phyloP scores from a whole-genome alignment of 2,888 invertebrate genomes.

The Napeogenes inachia region DNA sequence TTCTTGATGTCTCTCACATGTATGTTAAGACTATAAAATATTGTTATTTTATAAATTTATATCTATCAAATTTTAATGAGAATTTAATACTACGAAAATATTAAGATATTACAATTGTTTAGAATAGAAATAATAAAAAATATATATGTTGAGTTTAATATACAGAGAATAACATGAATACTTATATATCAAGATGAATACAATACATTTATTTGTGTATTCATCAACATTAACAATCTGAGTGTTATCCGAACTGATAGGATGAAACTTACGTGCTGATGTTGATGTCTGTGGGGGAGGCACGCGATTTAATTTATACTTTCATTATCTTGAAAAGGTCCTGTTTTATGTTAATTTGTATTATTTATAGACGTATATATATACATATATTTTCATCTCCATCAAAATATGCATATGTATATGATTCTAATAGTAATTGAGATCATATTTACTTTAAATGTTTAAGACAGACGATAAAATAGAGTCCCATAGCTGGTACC shows the following conservation, averaged over 20 bases:
- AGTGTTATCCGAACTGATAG: conserved; percentile 11
- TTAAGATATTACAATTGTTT: too few relatives aligned
- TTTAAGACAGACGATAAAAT: not conserved
- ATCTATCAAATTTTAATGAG: not conserved
- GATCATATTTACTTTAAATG: too few relatives aligned
- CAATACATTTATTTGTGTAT: not conserved
- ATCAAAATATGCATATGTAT: not conserved
- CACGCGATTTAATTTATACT: conserved; percentile 55
- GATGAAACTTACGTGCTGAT: conserved; percentile 46
- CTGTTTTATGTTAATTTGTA: not conserved
- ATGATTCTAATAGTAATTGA: not conserved
- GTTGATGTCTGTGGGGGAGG: conserved; percentile 53
- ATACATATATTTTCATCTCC: not conserved
- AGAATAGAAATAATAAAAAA: too few relatives aligned
- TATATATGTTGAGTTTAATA: too few relatives aligned
- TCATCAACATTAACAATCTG: not conserved
- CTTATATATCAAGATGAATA: too few relatives aligned
- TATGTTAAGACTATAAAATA: conserved; percentile 2
- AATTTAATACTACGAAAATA: not conserved
- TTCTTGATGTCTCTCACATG: not conserved
- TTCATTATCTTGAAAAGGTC: conserved; percentile 31
- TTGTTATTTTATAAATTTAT: not conserved
- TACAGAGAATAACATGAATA: not conserved
- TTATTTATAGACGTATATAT: conserved; percentile 1
- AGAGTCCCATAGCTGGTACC: not conserved